Base-by-base conservation (phyloP, 2,113 vertebrate species). In the Antechinus stuartii region DNA sequence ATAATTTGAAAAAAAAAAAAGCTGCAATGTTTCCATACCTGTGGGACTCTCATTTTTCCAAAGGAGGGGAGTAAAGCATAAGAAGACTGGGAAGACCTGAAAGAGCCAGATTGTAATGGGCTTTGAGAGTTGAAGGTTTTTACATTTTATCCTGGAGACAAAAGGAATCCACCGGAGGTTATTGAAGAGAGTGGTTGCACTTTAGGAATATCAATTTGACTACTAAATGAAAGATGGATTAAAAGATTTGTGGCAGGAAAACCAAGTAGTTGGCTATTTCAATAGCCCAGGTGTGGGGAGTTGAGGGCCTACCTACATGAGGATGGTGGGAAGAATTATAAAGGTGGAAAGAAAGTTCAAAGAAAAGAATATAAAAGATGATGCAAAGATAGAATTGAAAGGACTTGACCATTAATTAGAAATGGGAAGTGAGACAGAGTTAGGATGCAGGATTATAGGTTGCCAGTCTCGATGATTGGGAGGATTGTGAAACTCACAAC, bases 121-220 rank as follows among this genome's bases (percentile, higher is more conserved):
- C 55, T 56, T 26, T 56, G 55, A 56, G 8, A 56, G 55, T 8
- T 23, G 25, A 26, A 93, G 50, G 90, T 50, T 23, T 90, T 92
- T 26, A 54, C 2, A 50, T 50, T 95, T 57, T n/a, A 93, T 42
- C 9, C 52, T 46, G 47, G 56, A 30, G n/a, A 54, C 30, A 50
- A n/a, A 42, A 50, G 89, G 90, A 56, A 27, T 3, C 5, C 22
- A 50, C 54, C 55, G 47, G 55, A 42, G 16, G 68, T 26, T 47
- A 24, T 25, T 9, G 27, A 56, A 27, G 10, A 8, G 55, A 84
- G 49, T 50, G 49, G 25, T 76, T 22, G 76, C 7, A 49, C 68
- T 93, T 91, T 56, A 91, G 90, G 90, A 94, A 47, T 14, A 93
- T 22, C 25, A 56, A 56, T 76, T 19, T 91, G 84, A 47, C 56